phyloP scores from a whole-genome alignment of 2,888 invertebrate genomes.

The Hedychridium roseum region DNA sequence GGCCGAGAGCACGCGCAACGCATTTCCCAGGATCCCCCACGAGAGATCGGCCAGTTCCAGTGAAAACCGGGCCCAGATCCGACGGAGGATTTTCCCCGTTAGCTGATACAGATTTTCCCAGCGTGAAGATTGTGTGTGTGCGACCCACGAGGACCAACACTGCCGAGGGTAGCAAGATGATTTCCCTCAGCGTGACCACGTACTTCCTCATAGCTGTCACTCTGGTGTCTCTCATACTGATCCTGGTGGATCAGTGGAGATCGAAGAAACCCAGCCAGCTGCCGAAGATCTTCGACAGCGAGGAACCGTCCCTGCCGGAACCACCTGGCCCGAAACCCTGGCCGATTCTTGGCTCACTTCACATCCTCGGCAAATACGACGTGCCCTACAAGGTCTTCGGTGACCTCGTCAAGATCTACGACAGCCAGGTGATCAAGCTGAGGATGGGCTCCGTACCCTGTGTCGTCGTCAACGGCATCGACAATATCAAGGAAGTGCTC shows the following conservation, averaged over 20 bases:
- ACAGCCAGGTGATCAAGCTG: slow-evolving; percentile 67
- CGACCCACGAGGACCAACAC: no score
- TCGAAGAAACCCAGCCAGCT: slow-evolving; percentile 26
- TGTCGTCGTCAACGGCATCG: slow-evolving; percentile 69
- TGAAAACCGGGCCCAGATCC: no score
- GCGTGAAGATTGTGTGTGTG: no score
- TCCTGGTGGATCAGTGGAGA: slow-evolving; percentile 43
- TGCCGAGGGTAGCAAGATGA: slow-evolving; percentile 22
- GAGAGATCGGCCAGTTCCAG: no score
- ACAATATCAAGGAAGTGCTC: slow-evolving; percentile 69
- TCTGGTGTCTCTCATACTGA: slow-evolving; percentile 40
- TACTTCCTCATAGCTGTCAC: slow-evolving; percentile 44
- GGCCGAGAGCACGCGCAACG: no score
- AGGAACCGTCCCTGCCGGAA: slow-evolving; percentile 43
- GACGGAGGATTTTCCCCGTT: no score
- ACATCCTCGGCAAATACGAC: slow-evolving; percentile 68
- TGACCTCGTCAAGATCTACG: slow-evolving; percentile 64
- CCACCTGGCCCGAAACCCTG: slow-evolving; percentile 67
- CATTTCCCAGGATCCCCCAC: no score
- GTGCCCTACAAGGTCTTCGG: slow-evolving; percentile 71
- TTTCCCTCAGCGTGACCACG: slow-evolving; percentile 47
- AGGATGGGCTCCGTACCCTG: slow-evolving; percentile 68
- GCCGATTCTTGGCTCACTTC: slow-evolving; percentile 69
- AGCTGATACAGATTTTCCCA: no score
- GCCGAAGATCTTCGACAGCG: slow-evolving; percentile 30